Evolutionary conservation across 2,888 invertebrate genomes (phyloP).

Genomic region (Dastarcus helophoroides): DNA sequence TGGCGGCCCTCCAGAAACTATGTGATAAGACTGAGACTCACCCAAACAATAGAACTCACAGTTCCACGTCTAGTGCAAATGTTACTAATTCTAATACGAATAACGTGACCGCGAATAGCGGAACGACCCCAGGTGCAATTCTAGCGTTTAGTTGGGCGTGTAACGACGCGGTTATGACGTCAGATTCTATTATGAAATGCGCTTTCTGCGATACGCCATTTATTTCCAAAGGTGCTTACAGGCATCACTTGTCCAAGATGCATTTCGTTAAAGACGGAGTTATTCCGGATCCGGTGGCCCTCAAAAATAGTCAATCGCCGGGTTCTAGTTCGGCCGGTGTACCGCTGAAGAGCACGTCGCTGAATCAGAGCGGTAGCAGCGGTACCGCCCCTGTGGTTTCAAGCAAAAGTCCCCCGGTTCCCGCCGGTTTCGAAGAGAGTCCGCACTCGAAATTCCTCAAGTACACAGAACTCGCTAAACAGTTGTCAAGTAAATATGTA

Average conservation of each 20-base stretch:
- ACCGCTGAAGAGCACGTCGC: conserved; percentile 26
- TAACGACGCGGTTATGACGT: conserved; percentile 79
- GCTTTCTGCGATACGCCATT: conserved; percentile 93
- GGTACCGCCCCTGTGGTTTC: conserved; percentile 15
- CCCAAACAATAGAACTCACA: conserved; percentile 36
- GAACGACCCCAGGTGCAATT: conserved; percentile 68
- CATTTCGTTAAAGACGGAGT: conserved; percentile 91
- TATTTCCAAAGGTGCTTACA: conserved; percentile 91
- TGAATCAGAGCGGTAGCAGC: conserved; percentile 21
- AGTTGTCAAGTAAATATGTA: conserved; percentile 94
- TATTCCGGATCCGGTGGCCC: conserved; percentile 60
- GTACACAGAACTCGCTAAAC: conserved; percentile 97
- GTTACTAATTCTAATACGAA: conserved; percentile 23
- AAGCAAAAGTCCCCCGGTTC: conserved; percentile 34
- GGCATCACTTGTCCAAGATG: conserved; percentile 92
- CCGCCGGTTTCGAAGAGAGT: conserved; percentile 67
- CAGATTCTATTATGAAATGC: conserved; percentile 85
- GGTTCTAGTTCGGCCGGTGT: conserved; percentile 27
- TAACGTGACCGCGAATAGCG: conserved; percentile 28
- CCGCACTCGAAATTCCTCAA: conserved; percentile 96
- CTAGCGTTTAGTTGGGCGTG: conserved; percentile 91
- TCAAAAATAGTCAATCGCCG: conserved; percentile 38
- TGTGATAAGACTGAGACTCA: conserved; percentile 89
- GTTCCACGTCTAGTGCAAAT: conserved; percentile 28
- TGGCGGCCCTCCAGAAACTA: conserved; percentile 89